These are phyloP conservation scores for Holocentrus rufus DNA, from an alignment of 2,797 vertebrate species.

Conservation along the genomic window DNA sequence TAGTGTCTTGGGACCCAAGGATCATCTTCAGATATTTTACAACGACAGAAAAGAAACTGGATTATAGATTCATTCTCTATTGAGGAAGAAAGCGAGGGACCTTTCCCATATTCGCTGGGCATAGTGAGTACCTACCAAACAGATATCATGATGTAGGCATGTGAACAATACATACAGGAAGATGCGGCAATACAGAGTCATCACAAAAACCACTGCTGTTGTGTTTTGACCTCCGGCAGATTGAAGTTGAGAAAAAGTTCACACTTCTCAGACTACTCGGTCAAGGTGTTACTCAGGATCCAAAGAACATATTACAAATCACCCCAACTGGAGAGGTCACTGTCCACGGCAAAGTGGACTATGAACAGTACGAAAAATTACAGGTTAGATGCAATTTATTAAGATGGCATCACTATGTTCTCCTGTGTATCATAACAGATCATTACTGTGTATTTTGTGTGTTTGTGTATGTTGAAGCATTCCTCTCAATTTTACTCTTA, in stretches of 20 bases:
- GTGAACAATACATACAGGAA: neutral
- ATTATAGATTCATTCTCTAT: constrained; percentile 77
- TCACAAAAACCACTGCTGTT: neutral
- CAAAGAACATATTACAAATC: constrained; percentile 62
- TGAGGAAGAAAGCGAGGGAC: constrained; percentile 68
- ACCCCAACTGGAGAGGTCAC: constrained; percentile 36
- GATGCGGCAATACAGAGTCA: neutral
- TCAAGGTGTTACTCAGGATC: constrained; percentile 68
- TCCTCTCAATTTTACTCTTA: neutral
- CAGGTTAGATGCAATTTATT: constrained; percentile 48
- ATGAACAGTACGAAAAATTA: constrained; percentile 52
- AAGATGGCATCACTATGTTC: neutral
- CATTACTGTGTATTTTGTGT: neutral
- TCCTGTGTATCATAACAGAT: neutral
- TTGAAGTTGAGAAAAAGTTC: constrained; percentile 32
- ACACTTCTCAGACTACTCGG: constrained; percentile 49
- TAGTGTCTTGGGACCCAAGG: constrained; percentile 45
- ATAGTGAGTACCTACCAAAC: constrained; percentile 61
- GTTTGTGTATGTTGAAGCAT: neutral
- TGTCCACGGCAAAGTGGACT: constrained; percentile 67
- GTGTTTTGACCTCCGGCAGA: constrained; percentile 53
- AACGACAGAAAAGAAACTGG: constrained; percentile 79
- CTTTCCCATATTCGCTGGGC: constrained; percentile 72
- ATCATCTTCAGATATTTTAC: constrained; percentile 35
- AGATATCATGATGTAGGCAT: neutral